A percentile compares a stretch with the other conserved stretches of the same genome.
Conservation (phyloP, 2,888 invertebrate genomes). For the Coelopa pilipes region DNA sequence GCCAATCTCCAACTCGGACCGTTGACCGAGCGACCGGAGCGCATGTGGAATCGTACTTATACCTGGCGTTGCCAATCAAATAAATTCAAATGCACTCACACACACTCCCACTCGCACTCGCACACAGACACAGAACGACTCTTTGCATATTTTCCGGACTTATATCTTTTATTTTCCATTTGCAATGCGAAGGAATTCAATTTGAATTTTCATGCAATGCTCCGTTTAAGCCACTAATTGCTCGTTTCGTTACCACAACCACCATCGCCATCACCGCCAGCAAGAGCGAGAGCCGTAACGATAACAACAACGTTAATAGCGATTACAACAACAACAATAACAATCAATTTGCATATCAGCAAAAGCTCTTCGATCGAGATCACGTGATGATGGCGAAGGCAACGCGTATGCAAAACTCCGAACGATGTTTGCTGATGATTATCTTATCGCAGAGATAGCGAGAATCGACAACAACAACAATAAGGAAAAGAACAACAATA, state of each 20-base stretch:
- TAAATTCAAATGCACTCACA: background rate
- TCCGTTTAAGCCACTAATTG: slow-evolving; percentile 27
- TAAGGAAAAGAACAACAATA: background rate
- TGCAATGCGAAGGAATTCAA: background rate
- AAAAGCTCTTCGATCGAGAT: slow-evolving; percentile 23
- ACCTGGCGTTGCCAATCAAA: no score
- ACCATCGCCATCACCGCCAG: background rate
- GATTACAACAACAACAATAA: background rate
- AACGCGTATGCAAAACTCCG: slow-evolving; percentile 17
- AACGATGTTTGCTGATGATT: slow-evolving; percentile 27
- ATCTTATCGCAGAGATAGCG: slow-evolving; percentile 30
- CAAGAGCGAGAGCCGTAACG: background rate
- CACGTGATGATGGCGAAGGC: background rate
- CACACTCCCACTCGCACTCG: no score
- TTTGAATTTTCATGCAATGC: slow-evolving; percentile 8
- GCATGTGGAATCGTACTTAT: no score
- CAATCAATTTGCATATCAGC: slow-evolving; percentile 23
- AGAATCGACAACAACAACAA: slow-evolving; percentile 14
- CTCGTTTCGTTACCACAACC: slow-evolving; percentile 9
- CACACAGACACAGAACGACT: no score
- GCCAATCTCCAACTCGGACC: no score
- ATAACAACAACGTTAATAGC: background rate
- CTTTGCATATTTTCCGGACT: no score
- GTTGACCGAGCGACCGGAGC: no score
- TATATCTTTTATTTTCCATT: background rate